Evolutionary conservation across 2,113 vertebrate genomes (phyloP), one percentile per base, ranked within the genome.

Genomic region (Elephas maximus): DNA sequence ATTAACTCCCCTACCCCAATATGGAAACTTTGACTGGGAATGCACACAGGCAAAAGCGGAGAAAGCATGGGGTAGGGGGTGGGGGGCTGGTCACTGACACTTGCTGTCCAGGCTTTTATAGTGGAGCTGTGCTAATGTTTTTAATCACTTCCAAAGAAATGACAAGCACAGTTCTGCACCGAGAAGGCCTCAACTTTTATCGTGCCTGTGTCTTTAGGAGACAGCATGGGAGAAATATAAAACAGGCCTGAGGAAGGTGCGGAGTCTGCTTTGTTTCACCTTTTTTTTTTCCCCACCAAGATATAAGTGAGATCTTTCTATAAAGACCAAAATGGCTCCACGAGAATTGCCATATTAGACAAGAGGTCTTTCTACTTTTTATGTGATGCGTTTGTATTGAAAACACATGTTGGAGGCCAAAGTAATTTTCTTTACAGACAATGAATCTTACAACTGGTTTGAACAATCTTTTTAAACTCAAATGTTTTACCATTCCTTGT

Each of bases 171-270:
- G 80, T 79, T 86, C 0, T 81, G 95, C 57, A 95, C 92, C 73
- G 76, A 95, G 91, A 85, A 73, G 15, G 62, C 53, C 97, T 91
- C 88, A 98, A 97, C 97, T 95, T 97, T 98, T 98, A 98, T 98
- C 97, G 98, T 95, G 83, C 91, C 82, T 88, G 84, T 96, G 91
- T 98, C 97, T 97, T 97, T 82, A 81, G 92, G 86, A 98, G 98
- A 98, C 97, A 97, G 84, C 96, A 96, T 95, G 96, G 96, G 94
- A 98, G 94, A 96, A 98, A 97, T 98, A 97, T 95, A 98, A 98
- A 97, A 95, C 96, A 98, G 98, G 89, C 97, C 90, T 5, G 17
- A 63, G 95, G 87, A 97, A 96, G 97, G 94, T 95, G 96, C 93
- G 71, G 87, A 89, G 94, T 95, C 98, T 95, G 33, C 88, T 18